Evolutionary conservation across 2,113 vertebrate species (phyloP), one percentile per base, ranked within the genome.

Genomic region (Stictonetta naevosa): DNA sequence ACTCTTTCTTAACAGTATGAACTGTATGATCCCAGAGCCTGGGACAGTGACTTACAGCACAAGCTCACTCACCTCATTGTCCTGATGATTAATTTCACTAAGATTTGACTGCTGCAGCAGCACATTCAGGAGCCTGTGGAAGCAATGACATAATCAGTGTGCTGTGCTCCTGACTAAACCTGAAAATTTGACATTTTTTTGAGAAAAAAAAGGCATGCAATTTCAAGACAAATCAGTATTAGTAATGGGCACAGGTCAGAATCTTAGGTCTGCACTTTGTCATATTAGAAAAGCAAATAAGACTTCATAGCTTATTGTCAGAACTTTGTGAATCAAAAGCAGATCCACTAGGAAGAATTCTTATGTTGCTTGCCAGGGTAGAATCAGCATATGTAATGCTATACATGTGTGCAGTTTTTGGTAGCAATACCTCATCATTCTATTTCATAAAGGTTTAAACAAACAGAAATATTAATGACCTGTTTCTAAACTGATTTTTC

Each of bases 41-140:
- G 14, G n/a, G 53, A 50, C 52, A 56, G 25, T n/a, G n/a, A 75
- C 42, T 81, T 75, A 16, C 26, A 84, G 64, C 36, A 87, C 11
- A 69, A 77, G 13, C 46, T 95, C 93, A 95, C 97, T 98, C 87
- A 99, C 99, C 98, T 99, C 99, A 53, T 98, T 98, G 96, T 99
- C 99, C 89, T 99, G 99, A 76, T 99, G 98, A 86, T 99, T 99
- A 93, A 99, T 98, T 97, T 99, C 98, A 53, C 97, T 98, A 92
- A 98, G 97, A 95, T 97, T 98, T 52, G 98, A 99, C 76, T 98
- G 98, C 64, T 99, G 99, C 84, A 99, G 94, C 82, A 99, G 97
- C 38, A 99, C 98, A 2, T 97, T 98, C 91, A 99, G 97, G 62
- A 99, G 98, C 96, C 99, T 99, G 95, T 18, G 36, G 95, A 88